These are phyloP conservation scores for Drosophila buzzatii DNA, from an alignment of 2,888 invertebrate species.

Conservation along the genomic window DNA sequence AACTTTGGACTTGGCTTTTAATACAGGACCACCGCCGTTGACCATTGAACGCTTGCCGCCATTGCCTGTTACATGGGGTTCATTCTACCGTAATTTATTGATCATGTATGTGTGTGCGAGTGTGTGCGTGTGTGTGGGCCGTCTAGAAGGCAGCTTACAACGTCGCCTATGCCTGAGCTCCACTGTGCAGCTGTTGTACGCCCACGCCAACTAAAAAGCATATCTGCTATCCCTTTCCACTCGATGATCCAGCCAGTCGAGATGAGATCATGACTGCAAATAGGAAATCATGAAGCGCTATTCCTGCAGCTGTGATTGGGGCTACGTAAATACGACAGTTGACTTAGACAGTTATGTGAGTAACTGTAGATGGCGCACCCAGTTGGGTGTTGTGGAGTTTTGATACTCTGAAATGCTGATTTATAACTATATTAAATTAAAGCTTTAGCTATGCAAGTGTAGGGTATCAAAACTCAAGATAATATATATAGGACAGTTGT, in stretches of 20 bases:
- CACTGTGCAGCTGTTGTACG: constrained; percentile 55
- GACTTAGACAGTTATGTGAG: constrained; percentile 25
- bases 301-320: constrained; percentile 14
- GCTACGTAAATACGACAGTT: constrained; percentile 17
- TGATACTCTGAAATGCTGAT: not conserved
- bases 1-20: constrained; percentile 80
- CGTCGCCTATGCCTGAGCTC: constrained; percentile 29
- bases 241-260: constrained; percentile 17
- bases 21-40: constrained; percentile 75
- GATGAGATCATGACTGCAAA: constrained; percentile 39
- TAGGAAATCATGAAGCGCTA: constrained; percentile 7
- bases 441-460: not conserved
- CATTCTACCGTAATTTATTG: constrained; percentile 80
- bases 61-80: constrained; percentile 53
- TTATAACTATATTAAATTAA: not conserved
- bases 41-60: constrained; percentile 51
- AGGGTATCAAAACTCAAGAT: not conserved
- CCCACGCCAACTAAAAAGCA: constrained; percentile 49
- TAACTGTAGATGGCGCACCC: constrained; percentile 6
- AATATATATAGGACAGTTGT: too few species aligned
- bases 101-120: constrained; percentile 48
- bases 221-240: constrained; percentile 38
- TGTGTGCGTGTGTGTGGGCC: constrained; percentile 44
- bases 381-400: not conserved
- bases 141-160: constrained; percentile 60